Evolutionary conservation across 2,888 invertebrate genomes (phyloP).

Genomic region (Agonum fuliginosum): DNA sequence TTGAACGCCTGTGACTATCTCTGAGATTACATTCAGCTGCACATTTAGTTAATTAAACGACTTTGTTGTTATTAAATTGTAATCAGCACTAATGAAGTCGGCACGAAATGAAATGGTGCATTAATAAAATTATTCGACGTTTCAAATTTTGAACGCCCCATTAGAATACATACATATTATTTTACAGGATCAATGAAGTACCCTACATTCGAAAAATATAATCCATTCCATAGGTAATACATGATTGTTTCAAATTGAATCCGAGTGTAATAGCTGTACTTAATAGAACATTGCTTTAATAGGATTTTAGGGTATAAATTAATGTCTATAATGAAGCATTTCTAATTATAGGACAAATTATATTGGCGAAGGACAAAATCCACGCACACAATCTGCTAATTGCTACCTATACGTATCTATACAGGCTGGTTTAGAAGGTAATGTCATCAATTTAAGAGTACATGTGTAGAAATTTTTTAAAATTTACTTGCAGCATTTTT

Average conservation of each 20-base stretch:
- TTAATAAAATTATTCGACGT: conserved; percentile 25
- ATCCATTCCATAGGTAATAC: not conserved
- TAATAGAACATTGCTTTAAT: too few relatives aligned
- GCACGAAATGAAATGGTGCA: conserved; percentile 1
- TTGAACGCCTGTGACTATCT: conserved; percentile 35
- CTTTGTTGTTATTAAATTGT: conserved; percentile 39
- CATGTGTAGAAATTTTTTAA: too few relatives aligned
- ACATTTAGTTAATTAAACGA: conserved; percentile 36
- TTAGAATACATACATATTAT: conserved; percentile 10
- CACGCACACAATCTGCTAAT: too few relatives aligned
- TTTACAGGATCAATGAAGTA: not conserved
- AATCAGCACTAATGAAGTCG: conserved; percentile 36
- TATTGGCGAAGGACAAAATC: too few relatives aligned
- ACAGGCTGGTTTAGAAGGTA: too few relatives aligned
- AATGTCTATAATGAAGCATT: too few relatives aligned
- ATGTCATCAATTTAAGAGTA: too few relatives aligned
- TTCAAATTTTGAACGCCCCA: conserved; percentile 12
- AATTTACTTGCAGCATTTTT: too few relatives aligned
- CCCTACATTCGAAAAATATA: not conserved
- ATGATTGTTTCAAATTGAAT: conserved; percentile 2
- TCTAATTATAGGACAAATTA: too few relatives aligned
- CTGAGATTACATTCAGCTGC: conserved; percentile 25
- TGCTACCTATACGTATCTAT: too few relatives aligned
- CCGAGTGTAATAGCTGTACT: too few relatives aligned
- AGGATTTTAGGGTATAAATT: too few relatives aligned